phyloP scores from a whole-genome alignment of 2,113 vertebrate species.

The Zosterops lateralis region DNA sequence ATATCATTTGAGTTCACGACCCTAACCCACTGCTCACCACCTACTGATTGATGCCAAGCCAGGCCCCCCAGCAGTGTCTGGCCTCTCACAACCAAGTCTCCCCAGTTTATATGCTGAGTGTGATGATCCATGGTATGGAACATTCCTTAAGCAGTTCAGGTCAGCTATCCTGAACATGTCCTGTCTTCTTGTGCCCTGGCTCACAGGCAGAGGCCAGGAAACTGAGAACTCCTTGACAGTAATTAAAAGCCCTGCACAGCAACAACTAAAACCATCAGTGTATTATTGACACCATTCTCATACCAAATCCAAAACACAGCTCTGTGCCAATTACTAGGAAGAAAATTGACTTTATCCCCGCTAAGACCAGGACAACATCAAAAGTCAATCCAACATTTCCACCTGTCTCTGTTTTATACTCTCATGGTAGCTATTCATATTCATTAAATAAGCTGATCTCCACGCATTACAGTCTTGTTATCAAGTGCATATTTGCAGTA shows the following conservation, averaged over 20 bases:
- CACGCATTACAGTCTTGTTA: not conserved
- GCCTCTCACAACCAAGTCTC: not conserved
- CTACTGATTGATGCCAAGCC: not conserved
- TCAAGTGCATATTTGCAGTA: not conserved
- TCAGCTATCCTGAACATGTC: not conserved
- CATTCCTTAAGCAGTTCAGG: not conserved
- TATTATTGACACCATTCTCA: not conserved
- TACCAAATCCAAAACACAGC: not conserved
- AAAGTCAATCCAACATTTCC: not conserved
- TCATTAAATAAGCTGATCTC: not conserved
- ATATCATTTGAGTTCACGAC: not conserved
- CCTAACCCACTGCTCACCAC: not conserved
- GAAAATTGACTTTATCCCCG: not conserved
- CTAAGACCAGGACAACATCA: not conserved
- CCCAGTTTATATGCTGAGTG: rapidly evolving
- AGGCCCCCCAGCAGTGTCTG: rapidly evolving
- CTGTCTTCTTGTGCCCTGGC: not conserved
- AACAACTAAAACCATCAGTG: not conserved
- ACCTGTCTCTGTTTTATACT: not conserved
- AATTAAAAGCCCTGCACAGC: not conserved
- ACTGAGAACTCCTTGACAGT: not conserved
- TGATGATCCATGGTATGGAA: not conserved
- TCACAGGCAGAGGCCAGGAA: not conserved
- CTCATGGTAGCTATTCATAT: not conserved
- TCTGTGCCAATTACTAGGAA: not conserved